A percentile compares a stretch with the other conserved stretches of the same genome.
phyloP scores from a whole-genome alignment of 2,888 invertebrate genomes.

The Caenorhabditis drosophilae region DNA sequence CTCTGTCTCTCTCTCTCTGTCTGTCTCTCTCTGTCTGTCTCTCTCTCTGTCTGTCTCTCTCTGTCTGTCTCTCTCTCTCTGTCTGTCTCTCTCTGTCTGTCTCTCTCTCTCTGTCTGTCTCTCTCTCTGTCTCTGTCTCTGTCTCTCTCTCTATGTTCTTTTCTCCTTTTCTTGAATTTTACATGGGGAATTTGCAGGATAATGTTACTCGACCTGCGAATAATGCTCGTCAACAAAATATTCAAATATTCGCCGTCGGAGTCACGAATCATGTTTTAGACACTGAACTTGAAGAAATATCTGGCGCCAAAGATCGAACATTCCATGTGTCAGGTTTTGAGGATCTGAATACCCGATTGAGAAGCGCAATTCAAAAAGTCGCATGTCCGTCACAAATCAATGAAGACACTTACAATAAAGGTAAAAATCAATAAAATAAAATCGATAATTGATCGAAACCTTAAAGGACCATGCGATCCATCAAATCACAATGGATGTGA shows the following conservation, averaged over 20 bases:
- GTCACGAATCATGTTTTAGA: slow-evolving; percentile 66
- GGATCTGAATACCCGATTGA: slow-evolving; percentile 61
- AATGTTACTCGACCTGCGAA: slow-evolving; percentile 66
- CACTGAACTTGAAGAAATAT: slow-evolving; percentile 57
- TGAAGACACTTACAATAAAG: slow-evolving; percentile 35
- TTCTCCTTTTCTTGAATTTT: no score
- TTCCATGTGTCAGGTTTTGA: slow-evolving; percentile 66
- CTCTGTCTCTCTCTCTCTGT: no score
- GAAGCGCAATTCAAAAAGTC: slow-evolving; percentile 61
- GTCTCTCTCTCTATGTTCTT: no score
- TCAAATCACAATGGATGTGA: slow-evolving; percentile 58
- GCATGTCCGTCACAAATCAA: slow-evolving; percentile 53
- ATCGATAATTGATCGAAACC: no score
- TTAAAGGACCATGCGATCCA: slow-evolving; percentile 64
- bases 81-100: no score
- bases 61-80: no score
- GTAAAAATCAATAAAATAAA: no score
- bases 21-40: no score
- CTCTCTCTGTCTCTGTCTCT: no score
- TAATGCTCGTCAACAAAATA: slow-evolving; percentile 60
- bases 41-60: no score
- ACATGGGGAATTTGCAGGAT: no score
- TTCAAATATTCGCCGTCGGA: slow-evolving; percentile 70
- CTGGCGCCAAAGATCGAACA: slow-evolving; percentile 50
- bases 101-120: no score